Base-by-base conservation (phyloP, 2,888 invertebrate genomes). In the Rapana venosa region DNA sequence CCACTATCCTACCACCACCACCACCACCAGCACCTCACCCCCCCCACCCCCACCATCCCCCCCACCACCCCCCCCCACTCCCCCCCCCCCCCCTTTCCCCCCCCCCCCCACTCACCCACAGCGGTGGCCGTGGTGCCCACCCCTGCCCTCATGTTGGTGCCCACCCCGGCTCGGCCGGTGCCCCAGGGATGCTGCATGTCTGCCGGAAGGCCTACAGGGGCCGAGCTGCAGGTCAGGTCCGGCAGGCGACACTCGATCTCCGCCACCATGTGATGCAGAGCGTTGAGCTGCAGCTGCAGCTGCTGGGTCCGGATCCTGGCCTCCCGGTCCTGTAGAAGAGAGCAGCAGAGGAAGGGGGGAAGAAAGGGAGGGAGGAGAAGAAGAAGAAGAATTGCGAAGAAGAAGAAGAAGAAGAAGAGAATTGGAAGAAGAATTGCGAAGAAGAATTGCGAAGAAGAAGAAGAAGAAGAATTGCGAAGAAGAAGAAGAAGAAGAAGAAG, bases 271-370 rank as follows among this genome's bases (percentile, higher is more conserved):
- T 70, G 58, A n/a, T 81, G 88, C 81, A 88, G 0, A 6, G 35
- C 32, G 35, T 88, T 88, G 26, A 88, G 20, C 81, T 88, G 88
- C 15, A 88, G 79, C 61, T 70, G 58, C 56, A 88, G 81, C 81
- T 88, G 88, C 81, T 88, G 88, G 22, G 88, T 88, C 58, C 81
- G 88, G 35, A 88, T 88, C 61, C 88, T 30, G 56, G 88, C 81
- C n/a, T 88, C 81, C 8, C 88, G 79, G 26, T 88, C 88, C 88
- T 88, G 87, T 8, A 26, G n/a, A n/a, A 26, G 2, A 47, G 74
- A 26, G n/a, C 5, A n/a, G 5, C 13, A 30, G 74, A n/a, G n/a
- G 74, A 4, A n/a, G 74, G 2, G 74, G 74, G 11, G 11, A 26
- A 74, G 74, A 11, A n/a, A 74, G 74, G 30, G n/a, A 74, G 74